phyloP scores from a whole-genome alignment of 2,797 vertebrate species.

The Euphonia xanthogaster region DNA sequence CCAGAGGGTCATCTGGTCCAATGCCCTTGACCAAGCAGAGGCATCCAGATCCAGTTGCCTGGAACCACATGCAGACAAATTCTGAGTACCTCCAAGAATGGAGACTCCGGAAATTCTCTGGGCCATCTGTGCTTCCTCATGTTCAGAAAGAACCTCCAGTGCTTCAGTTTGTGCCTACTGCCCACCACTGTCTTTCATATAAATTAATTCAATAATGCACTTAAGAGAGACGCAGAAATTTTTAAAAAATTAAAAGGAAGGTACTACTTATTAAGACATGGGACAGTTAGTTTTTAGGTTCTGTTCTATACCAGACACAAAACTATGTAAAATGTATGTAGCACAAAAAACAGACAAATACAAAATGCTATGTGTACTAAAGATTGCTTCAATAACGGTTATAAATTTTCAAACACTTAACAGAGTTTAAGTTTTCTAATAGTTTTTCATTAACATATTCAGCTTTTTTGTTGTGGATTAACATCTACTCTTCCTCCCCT shows the following conservation, averaged over 20 bases:
- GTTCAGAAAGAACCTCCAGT: not conserved
- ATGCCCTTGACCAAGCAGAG: not conserved
- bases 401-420: not conserved
- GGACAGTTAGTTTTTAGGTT: not conserved
- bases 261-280: not conserved
- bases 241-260: not conserved
- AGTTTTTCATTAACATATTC: not conserved
- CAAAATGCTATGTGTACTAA: not conserved
- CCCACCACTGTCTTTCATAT: not conserved
- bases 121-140: not conserved
- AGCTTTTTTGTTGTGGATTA: not conserved
- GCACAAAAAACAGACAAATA: not conserved
- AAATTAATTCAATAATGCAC: not conserved
- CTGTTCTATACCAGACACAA: not conserved
- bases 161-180: not conserved
- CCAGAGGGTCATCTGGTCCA: not conserved
- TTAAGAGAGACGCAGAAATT: not conserved
- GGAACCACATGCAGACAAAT: not conserved
- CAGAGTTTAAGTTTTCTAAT: not conserved
- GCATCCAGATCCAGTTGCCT: not conserved
- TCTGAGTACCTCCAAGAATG: not conserved
- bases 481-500: not conserved
- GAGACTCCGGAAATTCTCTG: not conserved
- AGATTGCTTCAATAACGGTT: not conserved
- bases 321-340: not conserved